These are phyloP conservation scores for Drosophila prosaltans DNA, from an alignment of 1,140 invertebrate genomes.

Conservation along the genomic window DNA sequence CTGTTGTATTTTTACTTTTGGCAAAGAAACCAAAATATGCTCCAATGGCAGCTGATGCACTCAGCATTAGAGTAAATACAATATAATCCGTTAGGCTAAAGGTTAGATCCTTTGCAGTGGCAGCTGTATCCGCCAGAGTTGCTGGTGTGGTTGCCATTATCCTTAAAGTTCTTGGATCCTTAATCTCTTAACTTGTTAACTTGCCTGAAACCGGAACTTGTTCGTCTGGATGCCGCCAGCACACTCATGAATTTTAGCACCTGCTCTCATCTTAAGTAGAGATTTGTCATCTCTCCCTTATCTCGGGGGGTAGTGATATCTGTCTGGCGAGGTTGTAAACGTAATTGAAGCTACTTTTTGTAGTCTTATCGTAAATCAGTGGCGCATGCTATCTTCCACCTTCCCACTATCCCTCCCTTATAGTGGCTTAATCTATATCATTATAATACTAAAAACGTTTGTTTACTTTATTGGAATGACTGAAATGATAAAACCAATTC, in stretches of 20 bases:
- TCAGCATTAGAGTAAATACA: conserved; percentile 86
- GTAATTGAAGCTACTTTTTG: conserved; percentile 25
- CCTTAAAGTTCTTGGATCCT: conserved; percentile 9
- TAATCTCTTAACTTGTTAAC: background rate
- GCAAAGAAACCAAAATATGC: conserved; percentile 86
- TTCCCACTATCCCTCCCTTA: background rate
- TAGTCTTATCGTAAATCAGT: conserved; percentile 39
- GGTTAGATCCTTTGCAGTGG: conserved; percentile 31
- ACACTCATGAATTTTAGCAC: conserved; percentile 28
- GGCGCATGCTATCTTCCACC: conserved; percentile 25
- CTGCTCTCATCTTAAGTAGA: conserved; percentile 44
- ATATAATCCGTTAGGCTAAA: conserved; percentile 85
- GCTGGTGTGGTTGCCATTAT: conserved; percentile 35
- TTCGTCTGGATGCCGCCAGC: conserved; percentile 41
- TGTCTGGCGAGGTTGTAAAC: conserved; percentile 21
- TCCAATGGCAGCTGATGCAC: conserved; percentile 86
- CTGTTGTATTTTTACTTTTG: conserved; percentile 79
- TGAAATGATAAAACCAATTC: background rate
- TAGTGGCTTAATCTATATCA: background rate
- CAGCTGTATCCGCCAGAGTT: conserved; percentile 1
- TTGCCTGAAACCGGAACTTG: background rate
- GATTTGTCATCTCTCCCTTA: conserved; percentile 17
- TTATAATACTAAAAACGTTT: background rate
- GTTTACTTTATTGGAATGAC: conserved; percentile 4
- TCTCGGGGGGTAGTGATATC: conserved; percentile 35